A percentile compares a stretch with the other conserved stretches of the same genome.
These are phyloP conservation scores for Oxystoma pomonae DNA, from an alignment of 2,888 invertebrate genomes.

Conservation along the genomic window DNA sequence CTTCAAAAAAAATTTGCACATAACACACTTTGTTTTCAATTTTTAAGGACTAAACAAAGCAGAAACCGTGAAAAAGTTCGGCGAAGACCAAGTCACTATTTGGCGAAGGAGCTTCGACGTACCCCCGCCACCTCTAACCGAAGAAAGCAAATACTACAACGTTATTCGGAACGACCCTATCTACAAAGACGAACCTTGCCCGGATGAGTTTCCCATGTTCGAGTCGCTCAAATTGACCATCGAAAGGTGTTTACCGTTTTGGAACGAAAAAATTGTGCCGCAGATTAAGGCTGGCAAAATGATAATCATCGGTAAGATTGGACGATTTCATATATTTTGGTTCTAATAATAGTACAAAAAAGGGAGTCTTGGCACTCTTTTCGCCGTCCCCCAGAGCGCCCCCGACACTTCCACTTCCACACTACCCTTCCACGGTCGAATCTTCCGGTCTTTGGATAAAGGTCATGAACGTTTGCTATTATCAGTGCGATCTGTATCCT, in stretches of 20 bases:
- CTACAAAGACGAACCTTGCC: slow-evolving; percentile 66
- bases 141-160: slow-evolving; percentile 70
- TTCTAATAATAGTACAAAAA: no score
- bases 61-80: slow-evolving; percentile 80
- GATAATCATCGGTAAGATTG: slow-evolving; percentile 64
- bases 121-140: slow-evolving; percentile 77
- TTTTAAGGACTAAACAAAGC: slow-evolving; percentile 62
- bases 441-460: no score
- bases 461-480: no score
- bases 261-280: slow-evolving; percentile 80
- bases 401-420: no score
- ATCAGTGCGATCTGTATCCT: no score
- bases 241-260: slow-evolving; percentile 78
- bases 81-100: slow-evolving; percentile 71
- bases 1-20: not conserved
- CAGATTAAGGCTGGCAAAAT: slow-evolving; percentile 71
- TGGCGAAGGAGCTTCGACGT: slow-evolving; percentile 83
- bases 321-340: no score
- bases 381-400: no score
- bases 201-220: slow-evolving; percentile 72
- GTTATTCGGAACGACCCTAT: slow-evolving; percentile 71
- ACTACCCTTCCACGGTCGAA: no score
- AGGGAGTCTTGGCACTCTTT: no score
- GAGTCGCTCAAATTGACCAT: slow-evolving; percentile 82
- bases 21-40: slow-evolving; percentile 1